Evolutionary conservation across 2,797 vertebrate species (phyloP), one percentile per base, ranked within the genome.

Genomic region (Pseudochirops cupreus): DNA sequence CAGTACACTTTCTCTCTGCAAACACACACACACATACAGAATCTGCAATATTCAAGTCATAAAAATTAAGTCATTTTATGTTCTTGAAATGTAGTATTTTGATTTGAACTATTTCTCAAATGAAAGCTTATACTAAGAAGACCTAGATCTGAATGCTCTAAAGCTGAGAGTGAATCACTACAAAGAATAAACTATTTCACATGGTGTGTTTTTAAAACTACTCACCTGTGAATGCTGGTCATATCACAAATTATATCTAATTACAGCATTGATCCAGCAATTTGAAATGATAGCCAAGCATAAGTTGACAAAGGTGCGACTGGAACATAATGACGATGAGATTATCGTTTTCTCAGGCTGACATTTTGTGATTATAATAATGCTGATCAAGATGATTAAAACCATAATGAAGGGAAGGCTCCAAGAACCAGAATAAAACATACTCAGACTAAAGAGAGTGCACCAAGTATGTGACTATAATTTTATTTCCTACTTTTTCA

Each of bases 291-390:
- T 94, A 98, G 95, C 98, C 98, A 98, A 98, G 97, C 94, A 92
- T 87, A 97, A 98, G 98, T 96, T 98, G 98, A 98, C 98, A 98
- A 98, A 98, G 98, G 98, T 98, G 98, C 99, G 98, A 98, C 94
- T 98, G 99, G 98, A 98, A 98, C 97, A 98, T 98, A 98, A 98
- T 98, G 98, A 98, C 57, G 95, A 97, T 26, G 94, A 97, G 98
- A 98, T 98, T 96, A 97, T 98, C 97, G 58, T 98, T 98, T 98
- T 98, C 98, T 98, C 96, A 97, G 97, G 98, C 97, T 99, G 98
- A 98, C 98, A 98, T 98, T 99, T 98, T 98, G 97, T 97, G 97
- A 98, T 98, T 98, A 97, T 97, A 98, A 98, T 98, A 98, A 98
- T 96, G 98, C 96, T 14, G 94, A 98, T 98, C 94, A 58, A 98